phyloP scores from a whole-genome alignment of 2,113 vertebrate genomes.

The Salvator merianae region DNA sequence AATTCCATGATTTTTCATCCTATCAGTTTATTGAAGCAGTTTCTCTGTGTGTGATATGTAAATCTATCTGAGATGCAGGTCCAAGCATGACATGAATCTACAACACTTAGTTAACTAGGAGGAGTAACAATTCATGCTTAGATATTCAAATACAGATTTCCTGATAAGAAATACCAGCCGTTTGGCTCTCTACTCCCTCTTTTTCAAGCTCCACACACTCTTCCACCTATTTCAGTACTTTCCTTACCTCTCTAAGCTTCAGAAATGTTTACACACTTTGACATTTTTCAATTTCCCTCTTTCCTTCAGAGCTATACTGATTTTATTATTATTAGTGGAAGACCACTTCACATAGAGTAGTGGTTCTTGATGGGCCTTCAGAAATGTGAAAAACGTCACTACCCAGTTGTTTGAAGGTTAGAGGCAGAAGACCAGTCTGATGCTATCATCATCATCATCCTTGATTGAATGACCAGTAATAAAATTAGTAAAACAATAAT shows the following conservation, averaged over 20 bases:
- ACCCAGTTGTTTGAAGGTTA: too few species aligned
- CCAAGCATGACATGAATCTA: slow-evolving; percentile 18
- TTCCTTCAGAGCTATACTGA: slow-evolving; percentile 1
- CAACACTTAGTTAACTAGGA: slow-evolving; percentile 42
- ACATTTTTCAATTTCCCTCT: background rate
- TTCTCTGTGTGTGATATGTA: slow-evolving; percentile 55
- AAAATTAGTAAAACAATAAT: too few species aligned
- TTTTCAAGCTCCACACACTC: slow-evolving; percentile 44
- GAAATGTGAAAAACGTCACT: too few species aligned
- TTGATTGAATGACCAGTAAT: too few species aligned
- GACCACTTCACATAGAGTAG: too few species aligned
- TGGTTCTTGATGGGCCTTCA: too few species aligned
- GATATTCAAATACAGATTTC: slow-evolving; percentile 31
- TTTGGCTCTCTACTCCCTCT: slow-evolving; percentile 2
- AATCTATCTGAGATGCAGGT: slow-evolving; percentile 42
- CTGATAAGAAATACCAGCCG: slow-evolving; percentile 35
- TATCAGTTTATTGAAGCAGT: slow-evolving; percentile 44
- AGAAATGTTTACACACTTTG: background rate
- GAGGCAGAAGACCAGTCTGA: too few species aligned
- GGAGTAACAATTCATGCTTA: slow-evolving; percentile 38
- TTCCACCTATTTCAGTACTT: slow-evolving; percentile 26
- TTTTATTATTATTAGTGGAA: background rate
- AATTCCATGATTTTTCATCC: slow-evolving; percentile 43
- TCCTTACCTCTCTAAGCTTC: background rate
- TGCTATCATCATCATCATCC: too few species aligned